Percentiles rank a stretch among this genome's conserved stretches.
phyloP scores from a whole-genome alignment of 2,888 invertebrate genomes.

The Meta bourneti region DNA sequence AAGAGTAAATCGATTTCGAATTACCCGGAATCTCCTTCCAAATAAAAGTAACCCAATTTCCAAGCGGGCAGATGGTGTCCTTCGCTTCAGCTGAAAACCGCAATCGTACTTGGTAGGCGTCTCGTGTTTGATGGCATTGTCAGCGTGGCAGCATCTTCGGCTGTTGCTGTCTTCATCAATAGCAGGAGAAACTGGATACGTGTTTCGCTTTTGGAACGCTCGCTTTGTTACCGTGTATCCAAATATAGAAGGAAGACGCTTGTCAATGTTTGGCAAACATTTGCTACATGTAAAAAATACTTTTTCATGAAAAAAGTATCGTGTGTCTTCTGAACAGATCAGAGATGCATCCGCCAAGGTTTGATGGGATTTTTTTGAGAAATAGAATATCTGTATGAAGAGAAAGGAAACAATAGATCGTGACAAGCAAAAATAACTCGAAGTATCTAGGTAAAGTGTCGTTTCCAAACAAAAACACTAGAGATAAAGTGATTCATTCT shows the following conservation, averaged over 20 bases:
- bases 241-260: too few species aligned
- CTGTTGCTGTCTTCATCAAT: neutral
- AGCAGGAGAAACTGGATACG: neutral
- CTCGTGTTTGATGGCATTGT: slow-evolving; percentile 8
- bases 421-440: too few species aligned
- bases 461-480: too few species aligned
- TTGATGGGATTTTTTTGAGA: too few species aligned
- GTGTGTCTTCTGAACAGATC: too few species aligned
- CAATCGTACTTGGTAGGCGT: neutral
- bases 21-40: slow-evolving; percentile 21
- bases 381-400: too few species aligned
- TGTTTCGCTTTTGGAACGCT: neutral
- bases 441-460: too few species aligned
- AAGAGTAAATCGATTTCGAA: slow-evolving; percentile 31
- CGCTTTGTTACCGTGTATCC: too few species aligned
- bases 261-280: neutral
- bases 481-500: too few species aligned
- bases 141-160: slow-evolving; percentile 6
- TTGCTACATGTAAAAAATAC: neutral
- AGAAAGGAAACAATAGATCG: too few species aligned
- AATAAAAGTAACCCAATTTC: slow-evolving; percentile 30
- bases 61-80: slow-evolving; percentile 9
- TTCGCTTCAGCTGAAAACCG: slow-evolving; percentile 14
- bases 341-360: too few species aligned
- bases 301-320: neutral